Evolutionary conservation across 1,140 invertebrate species (phyloP), one percentile per base, ranked within the genome.

Genomic region (Drosophila repletoides): DNA sequence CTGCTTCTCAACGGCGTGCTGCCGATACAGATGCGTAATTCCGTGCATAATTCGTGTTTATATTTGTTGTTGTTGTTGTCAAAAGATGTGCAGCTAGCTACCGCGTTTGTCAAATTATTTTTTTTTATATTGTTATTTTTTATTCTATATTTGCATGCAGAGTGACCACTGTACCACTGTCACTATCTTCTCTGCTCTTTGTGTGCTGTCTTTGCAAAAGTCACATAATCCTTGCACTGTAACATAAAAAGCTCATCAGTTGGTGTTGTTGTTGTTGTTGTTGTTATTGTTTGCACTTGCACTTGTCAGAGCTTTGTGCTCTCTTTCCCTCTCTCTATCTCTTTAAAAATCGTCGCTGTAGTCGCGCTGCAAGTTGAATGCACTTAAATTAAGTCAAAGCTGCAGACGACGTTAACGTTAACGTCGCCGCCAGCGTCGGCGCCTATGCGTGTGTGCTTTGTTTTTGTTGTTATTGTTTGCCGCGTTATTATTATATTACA

Each of bases 321-420:
- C n/a, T 53, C 60, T 59, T 61, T 22, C 49, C 48, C 38, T 76
- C 49, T 33, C 24, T 26, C 41, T 43, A 52, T 53, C 38, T 55
- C 56, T 36, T 69, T 64, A 45, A 55, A 64, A 69, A 56, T 51
- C 64, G 46, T 59, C 43, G 61, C 28, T 21, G 52, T 19, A 15
- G 36, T 49, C 58, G 17, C 58, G 17, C 55, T 59, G 55, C 46
- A 72, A 73, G 88, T 88, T 89, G 88, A 89, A 89, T 67, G 86
- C 75, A 88, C 88, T 89, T 59, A 76, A 89, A 89, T 87, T 89
- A 90, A 89, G 88, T 89, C 88, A 89, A 89, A 89, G 88, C 87
- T 89, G 70, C 70, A 73, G 65, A 69, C 74, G 43, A 53, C 33
- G 58, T 48, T 24, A 33, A 17, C 41, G 22, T 24, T 24, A 17